Percentiles rank a stretch among this genome's conserved stretches.
These are phyloP conservation scores for Dermolepida albohirtum DNA, from an alignment of 2,888 invertebrate species.

Conservation along the genomic window DNA sequence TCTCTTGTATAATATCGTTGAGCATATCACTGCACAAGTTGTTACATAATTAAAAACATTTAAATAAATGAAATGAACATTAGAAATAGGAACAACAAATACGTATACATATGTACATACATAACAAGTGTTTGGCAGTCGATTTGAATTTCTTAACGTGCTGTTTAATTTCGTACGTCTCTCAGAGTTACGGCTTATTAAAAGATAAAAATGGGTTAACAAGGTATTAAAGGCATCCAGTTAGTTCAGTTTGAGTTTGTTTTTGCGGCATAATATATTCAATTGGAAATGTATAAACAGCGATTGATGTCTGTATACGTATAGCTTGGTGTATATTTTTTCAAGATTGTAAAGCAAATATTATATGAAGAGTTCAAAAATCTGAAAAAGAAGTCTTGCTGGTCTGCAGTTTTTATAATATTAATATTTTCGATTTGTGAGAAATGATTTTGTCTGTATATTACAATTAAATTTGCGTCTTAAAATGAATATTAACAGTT, in stretches of 20 bases:
- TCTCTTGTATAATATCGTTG: not conserved
- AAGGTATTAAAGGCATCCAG: slow-evolving; percentile 18
- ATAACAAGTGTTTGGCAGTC: slow-evolving; percentile 1
- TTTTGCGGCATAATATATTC: slow-evolving; percentile 10
- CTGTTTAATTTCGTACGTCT: not conserved
- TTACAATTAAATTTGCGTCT: not conserved
- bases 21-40: slow-evolving; percentile 1
- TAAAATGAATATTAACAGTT: not conserved
- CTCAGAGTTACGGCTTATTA: slow-evolving; percentile 3
- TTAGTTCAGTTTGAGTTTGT: slow-evolving; percentile 9
- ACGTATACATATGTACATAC: no score
- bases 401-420: no score
- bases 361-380: slow-evolving; percentile 22
- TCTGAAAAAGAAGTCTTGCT: not conserved
- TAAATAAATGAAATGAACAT: not conserved
- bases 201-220: slow-evolving; percentile 31
- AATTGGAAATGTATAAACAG: slow-evolving; percentile 2
- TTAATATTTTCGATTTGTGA: no score
- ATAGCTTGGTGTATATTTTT: slow-evolving; percentile 14
- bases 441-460: no score
- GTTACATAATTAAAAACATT: slow-evolving; percentile 19
- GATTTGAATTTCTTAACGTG: slow-evolving; percentile 2
- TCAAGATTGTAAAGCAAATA: slow-evolving; percentile 12
- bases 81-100: not conserved
- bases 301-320: slow-evolving; percentile 12